Conservation (phyloP, 2,113 vertebrate species). For the Guaruba guarouba region DNA sequence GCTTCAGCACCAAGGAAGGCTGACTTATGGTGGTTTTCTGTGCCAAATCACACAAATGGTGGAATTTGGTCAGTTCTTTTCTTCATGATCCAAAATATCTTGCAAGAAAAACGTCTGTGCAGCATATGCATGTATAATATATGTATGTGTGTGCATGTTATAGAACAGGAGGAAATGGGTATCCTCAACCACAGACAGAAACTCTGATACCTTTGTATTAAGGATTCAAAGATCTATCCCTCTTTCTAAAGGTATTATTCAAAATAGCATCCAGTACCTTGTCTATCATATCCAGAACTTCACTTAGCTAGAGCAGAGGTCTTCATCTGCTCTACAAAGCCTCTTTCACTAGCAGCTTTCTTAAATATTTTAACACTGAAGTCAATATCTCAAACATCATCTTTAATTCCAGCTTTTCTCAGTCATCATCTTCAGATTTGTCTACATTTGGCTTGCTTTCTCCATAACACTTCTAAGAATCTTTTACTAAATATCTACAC, state of each 20-base stretch:
- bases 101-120: neutral
- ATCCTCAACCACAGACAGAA: neutral
- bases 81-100: neutral
- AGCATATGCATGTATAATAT: rapidly evolving
- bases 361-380: neutral
- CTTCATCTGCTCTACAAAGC: neutral
- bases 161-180: neutral
- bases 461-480: neutral
- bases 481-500: neutral
- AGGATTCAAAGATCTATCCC: neutral
- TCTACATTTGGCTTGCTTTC: neutral
- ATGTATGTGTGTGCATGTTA: rapidly evolving
- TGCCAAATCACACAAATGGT: neutral
- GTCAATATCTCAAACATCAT: neutral
- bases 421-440: neutral
- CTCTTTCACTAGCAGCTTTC: neutral
- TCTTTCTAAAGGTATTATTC: neutral
- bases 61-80: neutral
- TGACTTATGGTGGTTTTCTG: neutral
- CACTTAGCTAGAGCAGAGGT: neutral
- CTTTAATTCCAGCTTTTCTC: neutral
- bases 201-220: neutral
- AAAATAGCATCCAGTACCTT: neutral
- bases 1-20: neutral
- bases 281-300: neutral